These are phyloP conservation scores for Pollicipes pollicipes DNA, from an alignment of 1,140 invertebrate genomes.

Conservation along the genomic window DNA sequence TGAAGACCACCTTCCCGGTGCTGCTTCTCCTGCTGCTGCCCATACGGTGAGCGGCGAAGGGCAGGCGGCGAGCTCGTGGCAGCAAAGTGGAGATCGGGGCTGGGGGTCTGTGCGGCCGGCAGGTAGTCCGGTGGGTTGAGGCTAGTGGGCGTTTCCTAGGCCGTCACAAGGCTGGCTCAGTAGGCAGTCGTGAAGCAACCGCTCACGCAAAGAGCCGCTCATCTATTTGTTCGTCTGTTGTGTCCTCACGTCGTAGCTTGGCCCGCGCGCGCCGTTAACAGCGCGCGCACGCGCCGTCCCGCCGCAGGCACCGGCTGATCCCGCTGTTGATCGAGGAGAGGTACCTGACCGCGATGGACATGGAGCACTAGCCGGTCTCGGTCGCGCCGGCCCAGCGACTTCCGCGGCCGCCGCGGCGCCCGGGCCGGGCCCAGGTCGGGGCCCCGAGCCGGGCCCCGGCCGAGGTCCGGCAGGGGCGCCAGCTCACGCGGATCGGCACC, in stretches of 20 bases:
- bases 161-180: not conserved
- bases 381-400: too few relatives aligned
- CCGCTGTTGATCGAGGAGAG: conserved; percentile 40
- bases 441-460: too few relatives aligned
- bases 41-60: conserved; percentile 33
- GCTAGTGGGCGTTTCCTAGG: too few relatives aligned
- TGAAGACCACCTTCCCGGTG: conserved; percentile 47
- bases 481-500: too few relatives aligned
- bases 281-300: conserved; percentile 14
- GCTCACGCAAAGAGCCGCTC: too few relatives aligned
- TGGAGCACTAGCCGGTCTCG: conserved; percentile 27
- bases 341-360: conserved; percentile 41
- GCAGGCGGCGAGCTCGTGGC: too few relatives aligned
- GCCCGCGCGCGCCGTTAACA: not conserved
- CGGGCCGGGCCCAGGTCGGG: too few relatives aligned
- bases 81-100: too few relatives aligned
- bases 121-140: not conserved
- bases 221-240: conserved; percentile 3
- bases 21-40: conserved; percentile 42
- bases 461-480: too few relatives aligned
- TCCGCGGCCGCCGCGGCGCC: too few relatives aligned
- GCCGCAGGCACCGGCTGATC: conserved; percentile 36
- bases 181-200: too few relatives aligned
- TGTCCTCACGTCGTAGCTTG: not conserved
- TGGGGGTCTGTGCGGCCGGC: too few relatives aligned